Conservation (phyloP, 2,797 vertebrate species). For the Percopsis omiscomaycus region DNA sequence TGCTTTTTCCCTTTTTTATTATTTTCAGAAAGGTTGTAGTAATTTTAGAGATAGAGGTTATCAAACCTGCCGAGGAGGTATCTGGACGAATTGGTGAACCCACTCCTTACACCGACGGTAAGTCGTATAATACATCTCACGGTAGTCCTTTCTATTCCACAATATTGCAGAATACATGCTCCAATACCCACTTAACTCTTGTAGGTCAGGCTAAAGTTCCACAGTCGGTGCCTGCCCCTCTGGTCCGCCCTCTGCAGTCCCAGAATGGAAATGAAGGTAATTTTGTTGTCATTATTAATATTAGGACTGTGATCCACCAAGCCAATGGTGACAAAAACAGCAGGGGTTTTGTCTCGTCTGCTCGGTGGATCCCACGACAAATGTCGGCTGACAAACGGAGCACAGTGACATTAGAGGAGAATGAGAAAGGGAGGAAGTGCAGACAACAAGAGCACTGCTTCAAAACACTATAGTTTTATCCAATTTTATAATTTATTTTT, state of each 20-base stretch:
- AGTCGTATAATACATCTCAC: conserved; percentile 26
- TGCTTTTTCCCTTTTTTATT: conserved; percentile 2
- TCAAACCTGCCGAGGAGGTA: conserved; percentile 82
- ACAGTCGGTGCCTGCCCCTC: conserved; percentile 49
- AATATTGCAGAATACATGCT: background rate
- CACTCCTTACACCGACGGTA: conserved; percentile 87
- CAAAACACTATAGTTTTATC: no score
- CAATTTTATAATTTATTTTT: no score
- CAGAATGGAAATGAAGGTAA: conserved; percentile 72
- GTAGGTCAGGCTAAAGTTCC: conserved; percentile 71
- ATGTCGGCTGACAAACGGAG: no score
- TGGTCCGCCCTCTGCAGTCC: conserved; percentile 59
- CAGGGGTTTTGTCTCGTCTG: no score
- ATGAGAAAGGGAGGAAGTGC: no score
- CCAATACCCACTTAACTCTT: conserved; percentile 5
- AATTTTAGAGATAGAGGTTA: conserved; percentile 88
- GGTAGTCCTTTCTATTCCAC: background rate
- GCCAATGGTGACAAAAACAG: no score
- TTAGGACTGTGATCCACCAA: no score
- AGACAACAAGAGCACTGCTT: no score
- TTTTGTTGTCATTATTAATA: background rate
- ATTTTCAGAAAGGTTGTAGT: conserved; percentile 87
- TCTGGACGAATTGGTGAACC: conserved; percentile 88
- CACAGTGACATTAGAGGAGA: no score
- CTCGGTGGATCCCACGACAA: no score